Evolutionary conservation across 1,140 invertebrate species (phyloP).

Genomic region (Drosophila simulans): DNA sequence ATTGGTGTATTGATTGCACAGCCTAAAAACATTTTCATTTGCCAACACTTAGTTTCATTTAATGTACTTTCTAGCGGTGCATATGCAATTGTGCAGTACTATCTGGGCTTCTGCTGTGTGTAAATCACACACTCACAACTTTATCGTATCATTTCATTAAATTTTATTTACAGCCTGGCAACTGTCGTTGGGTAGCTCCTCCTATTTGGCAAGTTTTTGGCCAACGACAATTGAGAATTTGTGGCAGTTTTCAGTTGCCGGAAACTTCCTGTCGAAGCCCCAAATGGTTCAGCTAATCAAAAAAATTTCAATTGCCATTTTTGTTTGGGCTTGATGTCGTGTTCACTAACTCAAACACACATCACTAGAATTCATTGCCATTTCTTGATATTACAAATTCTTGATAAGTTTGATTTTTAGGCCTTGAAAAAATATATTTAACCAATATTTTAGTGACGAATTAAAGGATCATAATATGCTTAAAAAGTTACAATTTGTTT

Average conservation of each 20-base stretch:
- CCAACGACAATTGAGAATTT: conserved; percentile 50
- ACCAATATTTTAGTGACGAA: too few species aligned
- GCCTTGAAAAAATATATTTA: not conserved
- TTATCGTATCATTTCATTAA: conserved; percentile 79
- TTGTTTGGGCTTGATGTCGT: conserved; percentile 32
- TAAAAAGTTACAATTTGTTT: not conserved
- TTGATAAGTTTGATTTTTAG: conserved; percentile 15
- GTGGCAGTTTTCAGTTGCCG: conserved; percentile 35
- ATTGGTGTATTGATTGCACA: too few species aligned
- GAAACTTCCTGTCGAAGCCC: conserved; percentile 39
- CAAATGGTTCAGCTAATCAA: conserved; percentile 61
- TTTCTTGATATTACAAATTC: conserved; percentile 54
- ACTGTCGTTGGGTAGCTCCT: conserved; percentile 31
- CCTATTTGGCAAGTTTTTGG: conserved; percentile 38
- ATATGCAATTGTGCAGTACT: conserved; percentile 35
- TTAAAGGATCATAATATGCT: not conserved
- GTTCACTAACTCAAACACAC: conserved; percentile 8
- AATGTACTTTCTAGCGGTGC: not conserved
- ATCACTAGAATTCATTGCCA: conserved; percentile 16
- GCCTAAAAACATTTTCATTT: too few species aligned
- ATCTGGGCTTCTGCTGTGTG: conserved; percentile 48
- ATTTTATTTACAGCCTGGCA: conserved; percentile 79
- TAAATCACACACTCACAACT: conserved; percentile 79
- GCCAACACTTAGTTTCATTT: too few species aligned
- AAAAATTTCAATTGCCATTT: conserved; percentile 64